Percentiles rank a stretch among this genome's conserved stretches.
These are phyloP conservation scores for Apostichopus leukothele DNA, from an alignment of 53 echinoderm and acorn worm genomes.

Conservation along the genomic window DNA sequence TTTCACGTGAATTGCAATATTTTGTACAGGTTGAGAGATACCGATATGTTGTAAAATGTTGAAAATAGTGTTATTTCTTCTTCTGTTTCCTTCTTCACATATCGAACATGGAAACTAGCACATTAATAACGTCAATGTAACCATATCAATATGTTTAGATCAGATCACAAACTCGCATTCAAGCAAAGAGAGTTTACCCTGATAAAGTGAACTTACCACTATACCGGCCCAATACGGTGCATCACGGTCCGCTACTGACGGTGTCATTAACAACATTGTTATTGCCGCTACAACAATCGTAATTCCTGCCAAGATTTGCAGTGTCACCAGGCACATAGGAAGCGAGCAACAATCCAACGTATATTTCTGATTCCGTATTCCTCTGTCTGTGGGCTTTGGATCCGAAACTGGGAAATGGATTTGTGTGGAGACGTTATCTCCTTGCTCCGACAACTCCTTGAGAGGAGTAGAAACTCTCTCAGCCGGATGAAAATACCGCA, in stretches of 20 bases:
- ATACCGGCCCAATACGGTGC: constrained; percentile 98
- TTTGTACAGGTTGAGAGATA: no score
- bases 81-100: no score
- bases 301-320: constrained; percentile 86
- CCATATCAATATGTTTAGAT: no score
- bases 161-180: no score
- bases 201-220: constrained; percentile 70
- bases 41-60: no score
- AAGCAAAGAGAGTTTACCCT: no score
- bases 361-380: constrained; percentile 67
- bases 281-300: constrained; percentile 92
- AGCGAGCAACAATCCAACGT: constrained; percentile 92
- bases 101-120: no score
- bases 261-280: constrained; percentile 94
- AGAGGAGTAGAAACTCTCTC: constrained; percentile 53
- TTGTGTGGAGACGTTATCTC: constrained; percentile 57
- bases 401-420: constrained; percentile 61
- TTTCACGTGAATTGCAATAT: no score
- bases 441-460: constrained; percentile 51
- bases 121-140: no score
- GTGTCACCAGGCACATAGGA: constrained; percentile 92
- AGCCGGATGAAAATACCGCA: constrained; percentile 73
- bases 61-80: no score
- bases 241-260: constrained; percentile 90
- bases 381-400: constrained; percentile 59